Conservation (phyloP, 2,113 vertebrate genomes). For the Labeo catla region DNA sequence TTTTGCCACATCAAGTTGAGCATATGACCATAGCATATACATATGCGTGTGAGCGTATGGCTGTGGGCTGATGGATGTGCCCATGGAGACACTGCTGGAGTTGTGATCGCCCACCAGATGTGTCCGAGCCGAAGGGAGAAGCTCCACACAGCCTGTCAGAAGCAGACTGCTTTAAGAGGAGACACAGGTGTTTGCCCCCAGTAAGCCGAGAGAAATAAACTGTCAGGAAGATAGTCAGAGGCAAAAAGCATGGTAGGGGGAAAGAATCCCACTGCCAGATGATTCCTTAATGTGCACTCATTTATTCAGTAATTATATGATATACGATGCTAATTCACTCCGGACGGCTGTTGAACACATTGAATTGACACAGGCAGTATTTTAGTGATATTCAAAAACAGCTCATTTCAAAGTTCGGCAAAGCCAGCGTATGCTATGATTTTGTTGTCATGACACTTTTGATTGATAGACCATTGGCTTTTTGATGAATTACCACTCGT, state of each 20-base stretch:
- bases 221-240: slow-evolving; percentile 35
- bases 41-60: slow-evolving; percentile 9
- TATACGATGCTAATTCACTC: slow-evolving; percentile 11
- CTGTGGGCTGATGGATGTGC: slow-evolving; percentile 54
- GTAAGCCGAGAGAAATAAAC: slow-evolving; percentile 55
- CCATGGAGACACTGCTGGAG: slow-evolving; percentile 49
- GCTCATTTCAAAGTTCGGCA: background rate
- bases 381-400: background rate
- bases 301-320: slow-evolving; percentile 18
- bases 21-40: slow-evolving; percentile 2
- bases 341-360: background rate
- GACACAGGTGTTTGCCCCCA: slow-evolving; percentile 59
- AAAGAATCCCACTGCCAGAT: slow-evolving; percentile 6
- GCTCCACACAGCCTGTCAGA: slow-evolving; percentile 53
- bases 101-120: slow-evolving; percentile 58
- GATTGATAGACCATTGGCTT: slow-evolving; percentile 9
- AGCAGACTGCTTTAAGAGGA: slow-evolving; percentile 36
- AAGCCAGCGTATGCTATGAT: background rate
- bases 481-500: slow-evolving; percentile 40
- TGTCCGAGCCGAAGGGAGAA: slow-evolving; percentile 52
- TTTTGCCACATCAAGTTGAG: background rate
- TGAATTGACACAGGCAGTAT: background rate
- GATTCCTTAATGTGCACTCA: slow-evolving; percentile 32
- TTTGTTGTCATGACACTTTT: background rate
- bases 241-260: background rate